A percentile compares a stretch with the other conserved stretches of the same genome.
These are phyloP conservation scores for Chiloscyllium punctatum DNA, from an alignment of 2,797 vertebrate species.

Conservation along the genomic window DNA sequence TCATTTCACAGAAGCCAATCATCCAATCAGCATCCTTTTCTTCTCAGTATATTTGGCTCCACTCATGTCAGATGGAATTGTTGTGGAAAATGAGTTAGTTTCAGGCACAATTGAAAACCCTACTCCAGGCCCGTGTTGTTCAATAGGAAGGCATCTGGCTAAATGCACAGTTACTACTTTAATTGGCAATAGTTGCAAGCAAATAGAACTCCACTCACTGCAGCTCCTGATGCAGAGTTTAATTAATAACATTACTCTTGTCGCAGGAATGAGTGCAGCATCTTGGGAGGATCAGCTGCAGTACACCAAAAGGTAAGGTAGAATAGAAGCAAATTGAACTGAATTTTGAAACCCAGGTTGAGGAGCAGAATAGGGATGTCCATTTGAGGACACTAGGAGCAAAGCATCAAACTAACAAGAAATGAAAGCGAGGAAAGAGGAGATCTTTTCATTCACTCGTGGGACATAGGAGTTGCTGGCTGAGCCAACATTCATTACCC, in stretches of 20 bases:
- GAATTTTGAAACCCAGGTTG: not conserved
- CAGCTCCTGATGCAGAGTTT: not conserved
- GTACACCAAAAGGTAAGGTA: not conserved
- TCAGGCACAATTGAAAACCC: not conserved
- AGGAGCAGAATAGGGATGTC: not conserved
- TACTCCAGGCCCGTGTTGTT: not conserved
- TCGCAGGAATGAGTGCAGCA: not conserved
- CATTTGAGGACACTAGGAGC: not conserved
- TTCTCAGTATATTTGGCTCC: not conserved
- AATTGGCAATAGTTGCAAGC: not conserved
- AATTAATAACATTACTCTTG: conserved; percentile 6
- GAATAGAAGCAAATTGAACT: not conserved
- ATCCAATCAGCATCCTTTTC: not conserved
- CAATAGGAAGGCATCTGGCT: not conserved
- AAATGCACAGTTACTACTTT: not conserved
- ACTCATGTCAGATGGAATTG: not conserved
- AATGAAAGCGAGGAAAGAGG: not conserved
- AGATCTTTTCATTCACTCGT: too few relatives aligned
- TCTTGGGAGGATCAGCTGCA: not conserved
- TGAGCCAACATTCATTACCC: too few relatives aligned
- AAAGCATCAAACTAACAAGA: not conserved
- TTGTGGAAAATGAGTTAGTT: not conserved
- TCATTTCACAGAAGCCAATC: not conserved
- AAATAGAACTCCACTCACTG: not conserved
- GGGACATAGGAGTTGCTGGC: too few relatives aligned